Evolutionary conservation across 2,888 invertebrate species (phyloP), one percentile per base, ranked within the genome.

Genomic region (Nymphalis urticae): DNA sequence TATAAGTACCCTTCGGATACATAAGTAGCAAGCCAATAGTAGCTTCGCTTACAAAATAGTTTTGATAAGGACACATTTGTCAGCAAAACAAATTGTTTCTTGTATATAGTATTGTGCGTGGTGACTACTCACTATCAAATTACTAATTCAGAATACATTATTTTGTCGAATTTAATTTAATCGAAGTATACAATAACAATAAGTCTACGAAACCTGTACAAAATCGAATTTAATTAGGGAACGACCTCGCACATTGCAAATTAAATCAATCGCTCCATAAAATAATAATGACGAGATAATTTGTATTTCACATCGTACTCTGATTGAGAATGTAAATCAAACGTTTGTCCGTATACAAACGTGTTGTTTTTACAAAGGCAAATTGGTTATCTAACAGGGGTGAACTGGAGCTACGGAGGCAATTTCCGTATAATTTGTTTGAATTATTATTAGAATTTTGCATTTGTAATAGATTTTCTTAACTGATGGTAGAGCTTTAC

Each of bases 261-360:
- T 68, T 63, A 68, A 68, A 68, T 63, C 58, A 50, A 68, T 58
- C 27, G 67, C 63, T 47, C 59, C 67, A 68, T 68, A 59, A 68
- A 68, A 63, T 63, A 63, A 51, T 68, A 63, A 68, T 63, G 63
- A 36, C 19, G 48, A 42, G 54, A 48, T 61, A 62, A 66, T 61
- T 56, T 50, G 54, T 67, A 32, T 48, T 62, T 50, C 59, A 19
- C 50, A 42, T 13, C 24, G 48, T 62, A 53, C 51, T 32, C 56
- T 56, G 50, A 67, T 67, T 67, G 66, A 56, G 56, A 62, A 67
- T 62, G 48, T 62, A 66, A 66, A 66, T 24, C 61, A 56, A 62
- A 53, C 48, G 36, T 13, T 16, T 16, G 61, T 21, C 42, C 54
- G 48, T 51, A 19, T 19, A 19, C 60, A 60, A 42, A 16, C 21